These are phyloP conservation scores for Phoeniculus purpureus DNA, from an alignment of 2,797 vertebrate species.

Conservation along the genomic window DNA sequence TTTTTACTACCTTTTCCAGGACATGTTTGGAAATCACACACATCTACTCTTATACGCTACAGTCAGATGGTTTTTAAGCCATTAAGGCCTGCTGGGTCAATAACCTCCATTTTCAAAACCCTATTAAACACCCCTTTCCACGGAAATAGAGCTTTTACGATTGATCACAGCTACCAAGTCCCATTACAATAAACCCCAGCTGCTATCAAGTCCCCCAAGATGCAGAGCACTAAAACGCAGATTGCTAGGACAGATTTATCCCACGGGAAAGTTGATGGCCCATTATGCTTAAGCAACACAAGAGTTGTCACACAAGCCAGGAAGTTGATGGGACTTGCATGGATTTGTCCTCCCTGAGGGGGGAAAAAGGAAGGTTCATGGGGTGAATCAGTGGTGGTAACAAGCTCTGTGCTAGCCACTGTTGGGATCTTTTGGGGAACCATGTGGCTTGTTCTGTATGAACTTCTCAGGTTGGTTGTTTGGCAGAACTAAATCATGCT, in stretches of 20 bases:
- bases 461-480: neutral
- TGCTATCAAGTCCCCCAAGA: conserved; percentile 61
- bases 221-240: conserved; percentile 46
- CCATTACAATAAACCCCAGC: conserved; percentile 68
- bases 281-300: conserved; percentile 61
- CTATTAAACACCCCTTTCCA: conserved; percentile 75
- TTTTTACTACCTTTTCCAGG: conserved; percentile 72
- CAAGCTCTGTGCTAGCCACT: neutral
- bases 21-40: conserved; percentile 55
- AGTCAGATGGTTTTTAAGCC: conserved; percentile 60
- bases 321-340: conserved; percentile 61
- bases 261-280: conserved; percentile 57
- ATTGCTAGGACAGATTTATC: conserved; percentile 57
- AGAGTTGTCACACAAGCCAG: conserved; percentile 58
- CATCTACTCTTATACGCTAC: conserved; percentile 46
- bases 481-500: neutral
- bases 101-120: conserved; percentile 68
- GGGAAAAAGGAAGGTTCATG: neutral
- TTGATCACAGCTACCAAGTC: conserved; percentile 67
- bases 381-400: neutral
- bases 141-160: conserved; percentile 64
- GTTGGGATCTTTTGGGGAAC: neutral
- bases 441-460: neutral
- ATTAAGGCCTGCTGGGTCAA: conserved; percentile 73
- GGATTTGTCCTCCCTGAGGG: conserved; percentile 46